phyloP scores from a whole-genome alignment of 2,797 vertebrate species.

The Aphelocoma californica region DNA sequence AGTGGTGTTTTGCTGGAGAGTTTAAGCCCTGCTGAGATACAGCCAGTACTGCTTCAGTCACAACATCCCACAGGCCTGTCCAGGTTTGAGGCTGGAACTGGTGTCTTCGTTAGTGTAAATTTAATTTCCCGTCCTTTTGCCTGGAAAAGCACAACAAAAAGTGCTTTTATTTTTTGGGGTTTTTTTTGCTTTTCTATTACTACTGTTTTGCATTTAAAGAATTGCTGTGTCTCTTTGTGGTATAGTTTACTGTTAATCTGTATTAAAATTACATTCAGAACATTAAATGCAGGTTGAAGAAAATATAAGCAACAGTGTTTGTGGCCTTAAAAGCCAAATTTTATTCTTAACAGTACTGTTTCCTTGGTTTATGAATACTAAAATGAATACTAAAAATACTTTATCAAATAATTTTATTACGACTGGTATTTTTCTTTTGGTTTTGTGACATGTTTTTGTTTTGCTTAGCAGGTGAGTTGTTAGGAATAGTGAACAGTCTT shows the following conservation, averaged over 20 bases:
- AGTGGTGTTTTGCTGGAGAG: not conserved
- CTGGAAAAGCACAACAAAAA: not conserved
- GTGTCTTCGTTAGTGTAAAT: not conserved
- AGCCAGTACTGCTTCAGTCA: constrained; percentile 9
- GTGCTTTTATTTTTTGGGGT: not conserved
- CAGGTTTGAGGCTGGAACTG: not conserved
- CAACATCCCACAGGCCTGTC: not conserved
- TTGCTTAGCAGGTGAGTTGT: not conserved
- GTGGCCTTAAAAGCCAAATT: not conserved
- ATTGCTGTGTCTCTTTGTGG: not conserved
- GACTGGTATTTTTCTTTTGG: not conserved
- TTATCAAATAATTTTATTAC: not conserved
- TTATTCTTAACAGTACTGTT: not conserved
- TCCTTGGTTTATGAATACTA: not conserved
- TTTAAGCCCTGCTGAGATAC: not conserved
- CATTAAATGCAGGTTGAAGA: not conserved
- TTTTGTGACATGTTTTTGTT: not conserved
- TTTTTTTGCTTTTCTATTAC: not conserved
- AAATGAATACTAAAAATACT: not conserved
- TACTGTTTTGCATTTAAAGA: not conserved
- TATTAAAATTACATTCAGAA: not conserved
- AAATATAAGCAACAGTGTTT: not conserved
- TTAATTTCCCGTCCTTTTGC: not conserved
- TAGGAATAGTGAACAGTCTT: not conserved
- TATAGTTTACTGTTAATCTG: not conserved